Conservation (phyloP, 2,797 vertebrate species). For the Artibeus jamaicensis region DNA sequence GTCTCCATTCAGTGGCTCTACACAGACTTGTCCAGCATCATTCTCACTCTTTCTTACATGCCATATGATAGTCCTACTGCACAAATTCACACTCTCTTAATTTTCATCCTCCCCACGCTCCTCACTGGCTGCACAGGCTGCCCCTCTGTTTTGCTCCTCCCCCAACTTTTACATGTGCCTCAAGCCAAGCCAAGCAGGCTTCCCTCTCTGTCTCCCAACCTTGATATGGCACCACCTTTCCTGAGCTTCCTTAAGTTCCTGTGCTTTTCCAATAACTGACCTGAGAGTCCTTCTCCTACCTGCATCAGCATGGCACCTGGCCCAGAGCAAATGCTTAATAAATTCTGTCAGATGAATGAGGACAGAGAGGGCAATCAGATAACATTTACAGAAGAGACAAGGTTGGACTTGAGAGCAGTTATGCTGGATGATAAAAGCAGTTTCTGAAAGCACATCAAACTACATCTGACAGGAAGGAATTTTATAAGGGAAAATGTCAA, state of each 20-base stretch:
- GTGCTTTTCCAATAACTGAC: background rate
- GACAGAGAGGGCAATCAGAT: constrained; percentile 40
- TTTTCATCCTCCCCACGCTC: background rate
- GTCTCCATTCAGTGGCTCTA: background rate
- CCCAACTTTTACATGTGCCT: background rate
- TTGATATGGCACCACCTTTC: background rate
- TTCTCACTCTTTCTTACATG: background rate
- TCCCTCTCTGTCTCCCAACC: background rate
- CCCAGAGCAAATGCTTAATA: constrained; percentile 44
- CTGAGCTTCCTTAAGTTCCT: background rate
- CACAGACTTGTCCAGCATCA: background rate
- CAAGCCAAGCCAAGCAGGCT: background rate
- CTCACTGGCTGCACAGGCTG: background rate
- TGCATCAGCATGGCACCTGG: background rate
- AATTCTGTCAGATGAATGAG: constrained; percentile 25
- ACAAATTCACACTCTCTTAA: background rate
- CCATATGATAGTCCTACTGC: background rate
- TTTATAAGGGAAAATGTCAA: constrained; percentile 66
- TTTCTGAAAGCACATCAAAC: constrained; percentile 6
- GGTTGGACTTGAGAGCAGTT: background rate
- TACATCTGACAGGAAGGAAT: constrained; percentile 42
- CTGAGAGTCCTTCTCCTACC: background rate
- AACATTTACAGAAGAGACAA: constrained; percentile 52
- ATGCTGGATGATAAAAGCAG: constrained; percentile 16
- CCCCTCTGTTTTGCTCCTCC: background rate